Evolutionary conservation across 2,888 invertebrate genomes (phyloP).

Genomic region (Choreutis nemorana): DNA sequence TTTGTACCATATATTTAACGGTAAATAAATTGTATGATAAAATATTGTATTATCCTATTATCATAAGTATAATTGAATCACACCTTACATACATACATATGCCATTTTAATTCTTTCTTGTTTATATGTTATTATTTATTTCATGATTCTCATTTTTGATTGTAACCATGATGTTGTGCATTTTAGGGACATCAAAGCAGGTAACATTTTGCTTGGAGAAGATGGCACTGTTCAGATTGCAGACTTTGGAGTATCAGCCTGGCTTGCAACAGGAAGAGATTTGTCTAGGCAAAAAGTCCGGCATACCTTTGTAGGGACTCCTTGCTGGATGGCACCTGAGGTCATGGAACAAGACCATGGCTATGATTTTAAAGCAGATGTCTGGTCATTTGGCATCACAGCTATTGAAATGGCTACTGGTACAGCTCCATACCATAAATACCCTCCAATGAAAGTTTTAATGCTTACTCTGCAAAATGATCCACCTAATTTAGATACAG

Average conservation of each 20-base stretch:
- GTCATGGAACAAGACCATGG: constrained; percentile 99
- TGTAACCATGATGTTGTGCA: background rate
- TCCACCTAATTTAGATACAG: constrained; percentile 94
- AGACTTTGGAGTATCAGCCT: constrained; percentile 98
- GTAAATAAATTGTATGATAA: too few relatives aligned
- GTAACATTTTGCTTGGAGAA: constrained; percentile 95
- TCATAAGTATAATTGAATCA: too few relatives aligned
- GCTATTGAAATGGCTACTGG: constrained; percentile 99
- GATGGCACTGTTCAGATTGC: constrained; percentile 98
- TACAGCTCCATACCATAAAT: constrained; percentile 98
- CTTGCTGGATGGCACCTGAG: constrained; percentile 99
- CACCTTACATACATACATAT: too few relatives aligned
- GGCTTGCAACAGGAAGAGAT: constrained; percentile 95
- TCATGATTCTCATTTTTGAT: background rate
- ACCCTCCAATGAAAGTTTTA: constrained; percentile 98
- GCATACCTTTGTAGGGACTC: constrained; percentile 98
- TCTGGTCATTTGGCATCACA: constrained; percentile 88
- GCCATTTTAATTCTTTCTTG: too few relatives aligned
- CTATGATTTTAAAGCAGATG: constrained; percentile 95
- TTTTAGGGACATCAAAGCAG: constrained; percentile 93
- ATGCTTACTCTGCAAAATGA: constrained; percentile 99
- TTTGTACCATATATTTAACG: too few relatives aligned
- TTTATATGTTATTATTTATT: too few relatives aligned
- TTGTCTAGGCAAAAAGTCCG: constrained; percentile 92
- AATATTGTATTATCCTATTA: too few relatives aligned